Base-by-base conservation (phyloP, 2,797 vertebrate species). In the Sparidentex hasta region DNA sequence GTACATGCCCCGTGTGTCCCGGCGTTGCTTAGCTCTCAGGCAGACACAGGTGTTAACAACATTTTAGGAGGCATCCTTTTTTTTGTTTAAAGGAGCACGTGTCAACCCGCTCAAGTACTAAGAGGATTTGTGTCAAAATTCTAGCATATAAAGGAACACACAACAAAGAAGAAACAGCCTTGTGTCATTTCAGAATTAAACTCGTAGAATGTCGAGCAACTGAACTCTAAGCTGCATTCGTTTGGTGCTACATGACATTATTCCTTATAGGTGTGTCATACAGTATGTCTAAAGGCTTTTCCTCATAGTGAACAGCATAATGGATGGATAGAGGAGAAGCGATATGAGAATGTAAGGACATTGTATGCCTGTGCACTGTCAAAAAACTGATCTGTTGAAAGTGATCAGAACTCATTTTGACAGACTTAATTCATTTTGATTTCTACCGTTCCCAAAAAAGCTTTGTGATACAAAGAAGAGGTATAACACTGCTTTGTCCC, bases 1-100 rank as follows among this genome's bases (percentile, higher is more conserved):
- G 48, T 70, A 63, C 79, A 78, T 51, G 62, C 63, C 74, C 78
- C 71, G 50, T 83, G 83, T 80, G 63, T 73, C 62, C 65, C 1
- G 20, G 43, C 72, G 82, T 63, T 82, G 71, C 62, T 85, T 64
- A 51, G 81, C 78, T 90, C 64, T 71, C 48, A 61, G 78, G 74
- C 78, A 87, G 76, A 84, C 75, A 47, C 83, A 86, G 80, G 82
- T 88, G 78, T 90, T 87, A 72, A 78, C 66, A 86, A 65, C 70
- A 73, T 74, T 84, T 88, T 72, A 73, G 18, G 14, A 87, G 74
- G 54, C 44, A 38, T 57, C 27, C 17, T 65, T 54, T 73, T 73
- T 78, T 58, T 74, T 43, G 17, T 59, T 74, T 58, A 29, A 80
- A 75, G 41, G 55, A 43, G 23, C 48, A 64, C 0, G 8, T 74